Conservation (phyloP, 2,888 invertebrate genomes). For the Epirrita christyi region DNA sequence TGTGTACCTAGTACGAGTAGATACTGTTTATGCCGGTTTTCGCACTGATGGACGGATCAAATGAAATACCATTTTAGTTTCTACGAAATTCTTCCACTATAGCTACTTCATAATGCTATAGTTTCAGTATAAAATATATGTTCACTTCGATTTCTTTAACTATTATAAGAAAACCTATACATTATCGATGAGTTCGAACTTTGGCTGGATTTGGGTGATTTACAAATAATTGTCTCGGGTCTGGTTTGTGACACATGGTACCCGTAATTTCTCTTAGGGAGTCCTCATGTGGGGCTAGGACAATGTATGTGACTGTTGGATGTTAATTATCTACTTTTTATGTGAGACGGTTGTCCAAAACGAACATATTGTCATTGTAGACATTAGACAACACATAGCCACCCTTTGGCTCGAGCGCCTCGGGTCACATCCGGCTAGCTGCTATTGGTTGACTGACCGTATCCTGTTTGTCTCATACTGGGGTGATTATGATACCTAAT, state of each 20-base stretch:
- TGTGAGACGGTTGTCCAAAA: neutral
- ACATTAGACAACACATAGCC: slow-evolving; percentile 14
- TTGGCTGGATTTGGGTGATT: neutral
- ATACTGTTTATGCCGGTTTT: slow-evolving; percentile 46
- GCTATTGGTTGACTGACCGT: slow-evolving; percentile 30
- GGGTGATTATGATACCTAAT: slow-evolving; percentile 25
- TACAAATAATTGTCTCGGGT: neutral
- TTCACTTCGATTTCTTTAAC: neutral
- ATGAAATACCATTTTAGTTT: slow-evolving; percentile 3
- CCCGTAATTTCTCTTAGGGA: neutral
- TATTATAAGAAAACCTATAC: neutral
- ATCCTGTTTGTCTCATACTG: slow-evolving; percentile 22
- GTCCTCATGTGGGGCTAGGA: neutral
- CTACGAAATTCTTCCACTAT: neutral
- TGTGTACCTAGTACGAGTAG: slow-evolving; percentile 16
- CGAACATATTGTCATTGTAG: slow-evolving; percentile 8
- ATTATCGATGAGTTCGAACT: neutral
- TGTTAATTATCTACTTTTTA: too few relatives aligned
- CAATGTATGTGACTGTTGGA: too few relatives aligned
- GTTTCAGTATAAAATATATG: too few relatives aligned
- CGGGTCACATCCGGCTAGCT: slow-evolving; percentile 27
- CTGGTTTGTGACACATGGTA: neutral
- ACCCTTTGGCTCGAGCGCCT: slow-evolving; percentile 26
- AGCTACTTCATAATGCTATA: too few relatives aligned
- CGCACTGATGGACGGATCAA: slow-evolving; percentile 5